These are phyloP conservation scores for Caenorhabditis sp. DNA, from an alignment of 2,888 invertebrate genomes.

Conservation along the genomic window DNA sequence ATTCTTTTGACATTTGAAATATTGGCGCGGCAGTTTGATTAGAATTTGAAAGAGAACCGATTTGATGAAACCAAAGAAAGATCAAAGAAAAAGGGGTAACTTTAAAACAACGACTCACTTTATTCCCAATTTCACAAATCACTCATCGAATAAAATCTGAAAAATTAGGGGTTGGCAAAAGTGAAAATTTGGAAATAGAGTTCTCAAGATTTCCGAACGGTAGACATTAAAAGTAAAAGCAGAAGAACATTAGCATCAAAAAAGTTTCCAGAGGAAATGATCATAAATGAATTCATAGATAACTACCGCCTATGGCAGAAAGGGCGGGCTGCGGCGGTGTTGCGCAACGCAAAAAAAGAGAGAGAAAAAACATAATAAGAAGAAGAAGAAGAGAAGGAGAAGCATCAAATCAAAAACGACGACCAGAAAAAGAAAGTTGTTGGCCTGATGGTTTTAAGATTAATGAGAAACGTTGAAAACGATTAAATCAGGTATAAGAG, in stretches of 20 bases:
- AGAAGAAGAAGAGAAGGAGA: constrained; percentile 3
- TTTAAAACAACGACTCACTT: no score
- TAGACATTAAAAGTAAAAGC: neutral
- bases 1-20: neutral
- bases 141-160: no score
- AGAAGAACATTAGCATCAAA: neutral
- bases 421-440: constrained; percentile 3
- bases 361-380: neutral
- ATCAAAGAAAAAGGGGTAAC: no score
- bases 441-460: constrained; percentile 42
- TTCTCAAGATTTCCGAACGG: neutral
- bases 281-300: neutral
- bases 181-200: no score
- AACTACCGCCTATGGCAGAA: neutral
- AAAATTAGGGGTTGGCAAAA: no score
- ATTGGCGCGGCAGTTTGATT: neutral
- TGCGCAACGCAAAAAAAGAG: constrained; percentile 2
- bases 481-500: constrained; percentile 32
- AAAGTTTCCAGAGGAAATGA: neutral
- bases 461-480: constrained; percentile 41
- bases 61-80: no score
- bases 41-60: no score
- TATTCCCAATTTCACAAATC: no score
- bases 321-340: neutral
- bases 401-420: constrained; percentile 8